These are phyloP conservation scores for Drosophila ochracea DNA, from an alignment of 2,888 invertebrate species.

Conservation along the genomic window DNA sequence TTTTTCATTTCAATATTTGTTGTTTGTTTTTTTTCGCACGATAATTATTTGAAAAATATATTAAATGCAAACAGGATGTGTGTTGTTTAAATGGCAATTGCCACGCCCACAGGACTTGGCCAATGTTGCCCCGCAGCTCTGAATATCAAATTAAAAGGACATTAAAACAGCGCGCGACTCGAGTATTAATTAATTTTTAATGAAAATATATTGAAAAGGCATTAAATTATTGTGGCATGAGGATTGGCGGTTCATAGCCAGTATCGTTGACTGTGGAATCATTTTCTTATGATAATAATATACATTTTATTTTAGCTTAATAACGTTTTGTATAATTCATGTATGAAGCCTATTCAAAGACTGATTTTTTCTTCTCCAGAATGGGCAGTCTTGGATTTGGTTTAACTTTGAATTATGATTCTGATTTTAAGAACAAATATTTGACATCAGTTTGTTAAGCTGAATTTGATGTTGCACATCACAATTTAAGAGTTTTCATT, in stretches of 20 bases:
- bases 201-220: constrained; percentile 73
- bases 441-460: too few species aligned
- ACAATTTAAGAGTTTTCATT: too few species aligned
- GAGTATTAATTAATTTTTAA: constrained; percentile 73
- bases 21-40: constrained; percentile 2
- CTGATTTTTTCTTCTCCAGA: too few species aligned
- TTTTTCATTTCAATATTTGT: constrained; percentile 1
- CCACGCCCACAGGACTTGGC: constrained; percentile 1
- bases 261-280: neutral
- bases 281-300: constrained; percentile 13
- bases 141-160: constrained; percentile 72
- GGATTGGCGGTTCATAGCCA: neutral
- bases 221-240: constrained; percentile 52
- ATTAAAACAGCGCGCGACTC: constrained; percentile 56
- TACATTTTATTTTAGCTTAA: neutral
- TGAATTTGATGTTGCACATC: neutral
- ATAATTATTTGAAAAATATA: constrained; percentile 68
- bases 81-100: constrained; percentile 31
- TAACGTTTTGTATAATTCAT: neutral
- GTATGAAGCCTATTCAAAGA: too few species aligned
- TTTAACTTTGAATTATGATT: neutral
- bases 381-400: neutral
- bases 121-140: constrained; percentile 15
- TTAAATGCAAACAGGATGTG: constrained; percentile 47
- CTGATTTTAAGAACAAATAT: neutral